phyloP scores from a whole-genome alignment of 1,140 invertebrate genomes.

The Xylocopa sonorina region DNA sequence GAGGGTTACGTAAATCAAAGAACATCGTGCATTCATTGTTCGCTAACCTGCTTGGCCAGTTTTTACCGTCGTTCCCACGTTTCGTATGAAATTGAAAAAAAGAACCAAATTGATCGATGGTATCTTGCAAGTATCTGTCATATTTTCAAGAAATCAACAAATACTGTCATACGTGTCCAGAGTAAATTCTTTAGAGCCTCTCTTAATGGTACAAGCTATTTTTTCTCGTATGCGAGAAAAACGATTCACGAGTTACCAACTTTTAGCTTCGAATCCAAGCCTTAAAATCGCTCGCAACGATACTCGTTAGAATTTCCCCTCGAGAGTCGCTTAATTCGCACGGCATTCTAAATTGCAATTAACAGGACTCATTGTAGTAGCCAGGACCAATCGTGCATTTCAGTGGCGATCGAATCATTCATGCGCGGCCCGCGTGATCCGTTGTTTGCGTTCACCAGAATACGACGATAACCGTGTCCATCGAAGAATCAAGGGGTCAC shows the following conservation, averaged over 20 bases:
- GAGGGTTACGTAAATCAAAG: not conserved
- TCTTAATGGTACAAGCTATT: no score
- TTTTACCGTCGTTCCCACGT: no score
- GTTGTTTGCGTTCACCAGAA: slow-evolving; percentile 19
- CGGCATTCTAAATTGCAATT: slow-evolving; percentile 22
- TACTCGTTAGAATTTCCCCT: not conserved
- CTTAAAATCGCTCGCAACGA: not conserved
- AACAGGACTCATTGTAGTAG: slow-evolving; percentile 8
- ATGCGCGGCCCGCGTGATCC: slow-evolving; percentile 17
- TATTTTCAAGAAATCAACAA: no score
- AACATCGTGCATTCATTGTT: not conserved
- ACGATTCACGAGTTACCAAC: no score
- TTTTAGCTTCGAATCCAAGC: not conserved
- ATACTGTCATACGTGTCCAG: no score
- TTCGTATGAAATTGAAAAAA: no score
- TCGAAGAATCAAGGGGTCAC: slow-evolving; percentile 1
- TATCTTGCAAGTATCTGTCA: no score
- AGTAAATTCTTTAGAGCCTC: no score
- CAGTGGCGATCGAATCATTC: slow-evolving; percentile 9
- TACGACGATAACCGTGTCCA: slow-evolving; percentile 25
- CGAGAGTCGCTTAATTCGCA: not conserved
- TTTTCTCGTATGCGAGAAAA: no score
- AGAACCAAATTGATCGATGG: no score
- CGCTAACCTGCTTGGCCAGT: not conserved
- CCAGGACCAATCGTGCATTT: not conserved